Percentiles rank a stretch among this genome's conserved stretches.
These are phyloP conservation scores for Brachionus rubens DNA, from an alignment of 1,140 invertebrate species.

Conservation along the genomic window DNA sequence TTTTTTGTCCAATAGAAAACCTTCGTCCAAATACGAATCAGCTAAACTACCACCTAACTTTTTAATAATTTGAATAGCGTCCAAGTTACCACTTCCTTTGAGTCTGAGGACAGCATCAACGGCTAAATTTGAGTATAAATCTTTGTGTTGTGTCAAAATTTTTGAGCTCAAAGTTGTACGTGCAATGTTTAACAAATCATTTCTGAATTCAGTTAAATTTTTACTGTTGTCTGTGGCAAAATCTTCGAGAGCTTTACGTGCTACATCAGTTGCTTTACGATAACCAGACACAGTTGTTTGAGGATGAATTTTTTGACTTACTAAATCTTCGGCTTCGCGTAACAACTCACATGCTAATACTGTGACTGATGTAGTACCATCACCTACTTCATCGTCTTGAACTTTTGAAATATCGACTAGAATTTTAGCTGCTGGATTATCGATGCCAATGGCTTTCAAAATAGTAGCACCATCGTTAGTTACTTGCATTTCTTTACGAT, in stretches of 20 bases:
- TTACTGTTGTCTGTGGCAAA: constrained; percentile 74
- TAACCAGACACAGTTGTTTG: constrained; percentile 96
- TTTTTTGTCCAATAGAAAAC: constrained; percentile 95
- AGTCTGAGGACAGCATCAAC: constrained; percentile 90
- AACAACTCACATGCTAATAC: constrained; percentile 92
- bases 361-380: constrained; percentile 97
- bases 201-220: constrained; percentile 73
- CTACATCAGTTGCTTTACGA: constrained; percentile 78
- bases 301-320: constrained; percentile 92
- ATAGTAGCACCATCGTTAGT: constrained; percentile 99
- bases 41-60: constrained; percentile 83
- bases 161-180: constrained; percentile 95
- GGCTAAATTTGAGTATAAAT: constrained; percentile 88
- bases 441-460: constrained; percentile 89
- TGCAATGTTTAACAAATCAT: constrained; percentile 93
- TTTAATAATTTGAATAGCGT: constrained; percentile 96
- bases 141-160: constrained; percentile 94
- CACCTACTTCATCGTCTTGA: constrained; percentile 98
- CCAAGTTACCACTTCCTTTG: constrained; percentile 78
- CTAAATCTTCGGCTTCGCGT: constrained; percentile 87
- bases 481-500: constrained; percentile 80
- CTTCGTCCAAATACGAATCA: constrained; percentile 94
- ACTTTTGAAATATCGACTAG: constrained; percentile 94
- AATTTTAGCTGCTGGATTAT: constrained; percentile 98
- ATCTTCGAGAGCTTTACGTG: constrained; percentile 74